These are phyloP conservation scores for Acinonyx jubatus DNA, from an alignment of 2,113 vertebrate species.

Conservation along the genomic window DNA sequence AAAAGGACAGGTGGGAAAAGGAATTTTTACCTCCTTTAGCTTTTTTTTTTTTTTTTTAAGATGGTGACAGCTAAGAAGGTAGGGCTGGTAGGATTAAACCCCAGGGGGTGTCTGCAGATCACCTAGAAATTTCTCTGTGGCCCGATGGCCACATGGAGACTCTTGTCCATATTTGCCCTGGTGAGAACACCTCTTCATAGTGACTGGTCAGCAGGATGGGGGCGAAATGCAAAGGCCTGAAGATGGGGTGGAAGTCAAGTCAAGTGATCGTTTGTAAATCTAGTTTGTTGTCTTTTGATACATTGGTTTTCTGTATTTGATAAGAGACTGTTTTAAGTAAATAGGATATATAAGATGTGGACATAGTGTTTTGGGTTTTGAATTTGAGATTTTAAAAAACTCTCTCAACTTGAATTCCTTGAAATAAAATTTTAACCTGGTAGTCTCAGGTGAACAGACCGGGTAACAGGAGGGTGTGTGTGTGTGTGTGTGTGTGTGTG, in stretches of 20 bases:
- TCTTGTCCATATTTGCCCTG: not conserved
- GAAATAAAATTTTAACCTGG: not conserved
- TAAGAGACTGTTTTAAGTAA: not conserved
- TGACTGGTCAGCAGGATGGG: not conserved
- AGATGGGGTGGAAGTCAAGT: fast-evolving
- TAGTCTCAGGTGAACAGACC: not conserved
- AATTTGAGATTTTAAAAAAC: not conserved
- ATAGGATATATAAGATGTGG: not conserved
- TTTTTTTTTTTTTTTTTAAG: not conserved
- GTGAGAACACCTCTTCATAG: not conserved
- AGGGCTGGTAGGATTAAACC: not conserved
- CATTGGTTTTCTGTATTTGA: not conserved
- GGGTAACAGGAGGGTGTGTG: not conserved
- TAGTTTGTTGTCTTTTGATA: not conserved
- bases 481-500: no score
- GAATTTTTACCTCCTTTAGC: not conserved
- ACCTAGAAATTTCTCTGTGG: no score
- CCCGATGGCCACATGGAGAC: not conserved
- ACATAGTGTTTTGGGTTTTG: not conserved
- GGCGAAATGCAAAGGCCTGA: not conserved
- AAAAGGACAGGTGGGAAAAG: not conserved
- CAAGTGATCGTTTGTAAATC: not conserved
- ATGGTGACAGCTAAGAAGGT: not conserved
- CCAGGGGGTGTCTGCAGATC: not conserved
- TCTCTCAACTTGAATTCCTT: not conserved